Evolutionary conservation across 2,113 vertebrate genomes (phyloP), one percentile per base, ranked within the genome.

Genomic region (Pterophyllum scalare): DNA sequence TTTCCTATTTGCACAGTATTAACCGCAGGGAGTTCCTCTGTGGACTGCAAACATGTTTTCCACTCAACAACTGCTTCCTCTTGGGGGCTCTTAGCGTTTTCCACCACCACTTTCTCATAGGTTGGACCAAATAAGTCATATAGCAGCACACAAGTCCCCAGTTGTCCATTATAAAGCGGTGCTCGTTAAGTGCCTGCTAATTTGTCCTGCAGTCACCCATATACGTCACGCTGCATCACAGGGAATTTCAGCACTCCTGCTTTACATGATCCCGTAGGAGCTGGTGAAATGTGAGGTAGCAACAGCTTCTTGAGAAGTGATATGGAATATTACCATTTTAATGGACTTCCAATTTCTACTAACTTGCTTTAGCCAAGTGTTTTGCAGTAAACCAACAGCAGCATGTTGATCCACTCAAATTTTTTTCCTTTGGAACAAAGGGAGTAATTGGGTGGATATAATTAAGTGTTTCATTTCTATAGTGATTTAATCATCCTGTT

Each of bases 391-490:
- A 79, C 38, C n/a, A 79, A 14, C 14, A 31, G 3, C 31, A 43
- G 24, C 62, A 62, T 60, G 79, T 80, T 90, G 70, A 90, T 81
- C 67, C 6, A 70, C 80, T 76, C 72, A 58, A 79, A 82, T 64
- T 26, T 46, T 8, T 77, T 59, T 60, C 85, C 64, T 86, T 89
- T 77, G 62, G 70, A 86, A 87, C 61, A 86, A 86, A 81, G 59
- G 49, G 74, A 85, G 84, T 92, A 91, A 93, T 93, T 84, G 83
- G 67, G 60, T 76, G 91, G 77, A 86, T 76, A 81, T 90, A 94
- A 92, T 90, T 82, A 84, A 84, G 81, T 72, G 72, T 87, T 93
- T 56, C 14, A 13, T 40, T 87, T 79, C 70, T 62, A 61, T 83
- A 59, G 83, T 61, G 57, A 43, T 93, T 88, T 92, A 85, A 94